These are phyloP conservation scores for Tribolium castaneum DNA, from an alignment of 1,140 invertebrate species.

Conservation along the genomic window DNA sequence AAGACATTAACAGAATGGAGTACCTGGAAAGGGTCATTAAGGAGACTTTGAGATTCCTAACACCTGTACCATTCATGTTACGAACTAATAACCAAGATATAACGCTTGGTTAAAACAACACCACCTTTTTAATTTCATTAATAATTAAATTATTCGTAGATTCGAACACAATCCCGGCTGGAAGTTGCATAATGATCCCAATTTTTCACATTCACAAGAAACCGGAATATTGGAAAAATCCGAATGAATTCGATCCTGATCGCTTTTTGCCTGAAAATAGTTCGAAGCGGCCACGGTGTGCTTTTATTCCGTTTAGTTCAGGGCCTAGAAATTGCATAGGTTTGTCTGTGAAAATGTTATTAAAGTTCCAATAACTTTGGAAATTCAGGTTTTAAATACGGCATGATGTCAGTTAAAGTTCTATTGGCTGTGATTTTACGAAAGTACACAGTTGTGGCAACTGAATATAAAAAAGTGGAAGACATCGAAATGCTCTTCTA, in stretches of 20 bases:
- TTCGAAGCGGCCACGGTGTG: constrained; percentile 61
- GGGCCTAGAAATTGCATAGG: constrained; percentile 73
- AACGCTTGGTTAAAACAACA: background rate
- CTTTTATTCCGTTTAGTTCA: constrained; percentile 74
- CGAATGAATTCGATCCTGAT: constrained; percentile 73
- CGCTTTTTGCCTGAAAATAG: constrained; percentile 71
- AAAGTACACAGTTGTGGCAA: background rate
- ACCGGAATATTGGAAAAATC: constrained; percentile 60
- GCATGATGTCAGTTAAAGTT: background rate
- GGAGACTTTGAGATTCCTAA: constrained; percentile 7
- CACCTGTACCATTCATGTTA: background rate
- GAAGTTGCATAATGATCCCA: background rate
- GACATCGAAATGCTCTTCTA: background rate
- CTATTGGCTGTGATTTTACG: background rate
- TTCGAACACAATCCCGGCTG: constrained; percentile 7
- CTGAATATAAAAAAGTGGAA: background rate
- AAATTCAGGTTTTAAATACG: background rate
- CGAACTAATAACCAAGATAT: constrained; percentile 10
- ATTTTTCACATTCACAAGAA: background rate
- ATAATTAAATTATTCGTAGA: background rate
- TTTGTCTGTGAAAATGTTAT: background rate
- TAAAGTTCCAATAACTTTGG: background rate
- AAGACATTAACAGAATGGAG: constrained; percentile 23
- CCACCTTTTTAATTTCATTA: background rate
- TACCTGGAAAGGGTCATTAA: constrained; percentile 15